Base-by-base conservation (phyloP, 2,888 invertebrate genomes). In the Aspidiotus rigidus region DNA sequence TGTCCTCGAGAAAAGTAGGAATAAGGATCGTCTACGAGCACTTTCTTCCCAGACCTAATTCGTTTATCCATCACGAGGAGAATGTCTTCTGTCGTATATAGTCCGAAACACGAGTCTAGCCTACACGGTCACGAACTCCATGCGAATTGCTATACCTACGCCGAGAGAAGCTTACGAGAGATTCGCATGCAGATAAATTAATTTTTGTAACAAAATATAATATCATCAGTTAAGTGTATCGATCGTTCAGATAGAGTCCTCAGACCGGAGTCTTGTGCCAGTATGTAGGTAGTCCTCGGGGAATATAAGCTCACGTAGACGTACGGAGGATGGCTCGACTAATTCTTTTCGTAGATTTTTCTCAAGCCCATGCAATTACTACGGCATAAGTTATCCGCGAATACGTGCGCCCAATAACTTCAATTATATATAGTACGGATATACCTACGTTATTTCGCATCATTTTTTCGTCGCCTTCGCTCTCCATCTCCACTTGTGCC, bases 261-360 rank as follows among this genome's bases (percentile, higher is more conserved):
- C 63, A 40, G 39, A 63, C 49, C 54, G 54, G 54, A 63, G 63
- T 54, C 54, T 63, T 54, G 39, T 28, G 28, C 28, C 28, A 28
- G 28, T 54, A 63, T 63, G 53, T 54, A 17, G 63, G 28, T 39
- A 63, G 54, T 63, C 63, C 63, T 63, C 40, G 49, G 63, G 63
- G 63, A 63, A 53, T 53, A 53, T 63, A 63, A 63, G 63, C 63
- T 63, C 63, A 63, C 63, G 63, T 63, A 63, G 63, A 63, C 63
- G 53, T 16, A 63, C 53, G 60, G 62, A 15, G 15, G n/a, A 11
- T n/a, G 49, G 49, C 49, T n/a, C 11, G 2, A 6, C 53, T 16
- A 40, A 17, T 54, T 63, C 63, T 63, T 54, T 63, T 54, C 7
- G 53, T 53, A 63, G 63, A 63, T 63, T 63, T 63, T 63, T 63